Evolutionary conservation across 2,888 invertebrate genomes (phyloP), one percentile per base, ranked within the genome.

Genomic region (Stegana nigrithorax): DNA sequence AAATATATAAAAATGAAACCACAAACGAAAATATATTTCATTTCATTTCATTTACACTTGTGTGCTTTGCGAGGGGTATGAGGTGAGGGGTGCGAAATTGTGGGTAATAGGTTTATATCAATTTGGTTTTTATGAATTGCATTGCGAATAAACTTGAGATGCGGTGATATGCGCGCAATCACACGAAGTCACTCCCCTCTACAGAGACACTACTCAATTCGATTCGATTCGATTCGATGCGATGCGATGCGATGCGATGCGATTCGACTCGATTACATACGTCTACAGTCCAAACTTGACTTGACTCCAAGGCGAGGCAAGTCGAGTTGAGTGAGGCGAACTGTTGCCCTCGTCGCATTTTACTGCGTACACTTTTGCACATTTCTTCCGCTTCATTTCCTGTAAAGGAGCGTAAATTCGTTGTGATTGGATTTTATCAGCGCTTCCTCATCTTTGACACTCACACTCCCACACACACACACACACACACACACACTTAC

Each of bases 91-190:
- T 64, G 63, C 60, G 51, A 51, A 42, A 59, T 69, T 67, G 53
- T 69, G 75, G 65, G 53, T 76, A 76, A 76, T 76, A 69, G 80
- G 80, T 80, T 78, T 72, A 76, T 76, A 76, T 76, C 75, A 76
- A 76, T 76, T 76, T 76, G 80, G n/a, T n/a, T 78, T 76, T 76
- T 76, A 80, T 76, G 80, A 80, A 76, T 76, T 80, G 75, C 75
- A 76, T 67, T 75, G 73, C 58, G 74, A 78, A 78, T 76, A 17
- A 76, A 73, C 72, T 78, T 73, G 67, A 68, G 12, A 26, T 21
- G 27, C 66, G 75, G 51, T 45, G 61, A 12, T 39, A 47, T 63
- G 36, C 32, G 27, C 44, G 60, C 36, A 44, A 39, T 58, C 56
- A 29, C 47, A 25, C 51, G 27, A n/a, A 36, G 12, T 14, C 56